These are phyloP conservation scores for Xestia c-nigrum DNA, from an alignment of 2,888 invertebrate genomes.

Conservation along the genomic window DNA sequence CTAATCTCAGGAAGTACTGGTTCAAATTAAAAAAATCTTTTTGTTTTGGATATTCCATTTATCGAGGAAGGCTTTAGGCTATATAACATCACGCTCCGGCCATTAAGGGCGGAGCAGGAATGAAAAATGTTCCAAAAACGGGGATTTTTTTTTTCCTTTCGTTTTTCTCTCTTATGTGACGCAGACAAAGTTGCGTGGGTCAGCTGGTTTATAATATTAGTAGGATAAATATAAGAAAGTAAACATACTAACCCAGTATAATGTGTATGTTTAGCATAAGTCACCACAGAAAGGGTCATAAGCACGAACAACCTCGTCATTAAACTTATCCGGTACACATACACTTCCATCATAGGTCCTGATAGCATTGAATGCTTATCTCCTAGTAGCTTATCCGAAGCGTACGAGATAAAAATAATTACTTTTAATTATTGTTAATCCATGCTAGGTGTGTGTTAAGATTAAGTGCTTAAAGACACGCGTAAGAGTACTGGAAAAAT, in stretches of 20 bases:
- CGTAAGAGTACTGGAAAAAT: background rate
- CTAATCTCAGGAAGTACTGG: too few species aligned
- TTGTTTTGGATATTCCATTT: too few species aligned
- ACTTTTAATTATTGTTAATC: conserved; percentile 21
- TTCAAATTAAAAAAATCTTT: too few species aligned
- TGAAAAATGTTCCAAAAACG: too few species aligned
- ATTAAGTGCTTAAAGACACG: conserved; percentile 6
- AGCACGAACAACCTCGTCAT: conserved; percentile 76
- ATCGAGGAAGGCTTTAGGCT: too few species aligned
- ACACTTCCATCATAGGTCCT: background rate
- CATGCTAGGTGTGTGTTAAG: background rate
- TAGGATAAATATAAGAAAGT: too few species aligned
- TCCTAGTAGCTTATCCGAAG: background rate
- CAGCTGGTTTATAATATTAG: too few species aligned
- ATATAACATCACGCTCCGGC: too few species aligned
- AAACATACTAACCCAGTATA: conserved; percentile 76
- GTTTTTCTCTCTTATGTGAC: too few species aligned
- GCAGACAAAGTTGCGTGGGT: too few species aligned
- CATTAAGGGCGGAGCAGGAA: too few species aligned
- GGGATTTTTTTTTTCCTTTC: too few species aligned
- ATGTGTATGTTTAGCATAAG: conserved; percentile 79
- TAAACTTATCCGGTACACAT: background rate
- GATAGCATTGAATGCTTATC: conserved; percentile 34
- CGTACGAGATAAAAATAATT: conserved; percentile 10
- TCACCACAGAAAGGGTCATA: conserved; percentile 72